Conservation (phyloP, 1,140 invertebrate species). For the Aphelinus atriplicis region DNA sequence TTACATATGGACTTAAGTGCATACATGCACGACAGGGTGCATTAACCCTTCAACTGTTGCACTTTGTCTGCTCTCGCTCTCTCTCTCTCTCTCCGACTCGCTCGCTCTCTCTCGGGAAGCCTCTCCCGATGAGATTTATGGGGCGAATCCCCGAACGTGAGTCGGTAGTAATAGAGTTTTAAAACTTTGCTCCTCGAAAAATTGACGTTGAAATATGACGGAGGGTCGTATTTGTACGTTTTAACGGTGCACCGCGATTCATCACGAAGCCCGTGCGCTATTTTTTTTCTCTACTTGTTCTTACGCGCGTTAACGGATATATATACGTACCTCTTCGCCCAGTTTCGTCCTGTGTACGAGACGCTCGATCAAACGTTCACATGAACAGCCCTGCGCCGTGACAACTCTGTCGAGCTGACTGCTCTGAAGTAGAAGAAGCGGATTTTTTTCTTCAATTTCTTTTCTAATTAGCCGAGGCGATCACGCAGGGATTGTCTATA, state of each 20-base stretch:
- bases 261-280: not conserved
- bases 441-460: no score
- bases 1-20: constrained; percentile 36
- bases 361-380: no score
- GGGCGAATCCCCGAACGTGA: constrained; percentile 33
- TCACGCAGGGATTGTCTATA: no score
- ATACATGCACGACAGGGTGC: constrained; percentile 30
- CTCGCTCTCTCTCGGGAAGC: not conserved
- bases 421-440: no score
- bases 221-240: not conserved
- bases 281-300: no score
- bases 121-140: constrained; percentile 32
- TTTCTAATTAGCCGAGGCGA: no score
- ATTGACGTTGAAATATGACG: constrained; percentile 30
- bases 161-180: constrained; percentile 33
- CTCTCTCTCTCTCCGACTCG: constrained; percentile 3
- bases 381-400: no score
- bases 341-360: no score
- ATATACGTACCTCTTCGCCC: no score
- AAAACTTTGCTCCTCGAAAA: constrained; percentile 30
- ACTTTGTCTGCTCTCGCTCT: constrained; percentile 21
- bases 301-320: no score
- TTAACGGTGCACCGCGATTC: constrained; percentile 1
- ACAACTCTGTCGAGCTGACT: no score
- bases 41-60: constrained; percentile 37